phyloP scores from a whole-genome alignment of 2,888 invertebrate species.

The Papilio protenor region DNA sequence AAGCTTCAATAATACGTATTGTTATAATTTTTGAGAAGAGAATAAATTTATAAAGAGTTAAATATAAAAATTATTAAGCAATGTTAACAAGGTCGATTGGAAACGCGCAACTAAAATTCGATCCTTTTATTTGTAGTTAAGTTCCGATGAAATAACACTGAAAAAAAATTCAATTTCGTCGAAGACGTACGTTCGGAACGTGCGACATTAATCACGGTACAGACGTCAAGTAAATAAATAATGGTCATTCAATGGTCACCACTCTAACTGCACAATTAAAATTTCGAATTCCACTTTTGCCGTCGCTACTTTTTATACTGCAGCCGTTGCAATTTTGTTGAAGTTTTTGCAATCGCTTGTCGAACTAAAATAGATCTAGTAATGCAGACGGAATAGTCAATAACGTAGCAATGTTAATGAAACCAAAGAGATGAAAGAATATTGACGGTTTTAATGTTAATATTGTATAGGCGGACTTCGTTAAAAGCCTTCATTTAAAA shows the following conservation, averaged over 20 bases:
- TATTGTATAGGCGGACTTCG: slow-evolving; percentile 15
- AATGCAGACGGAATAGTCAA: slow-evolving; percentile 34
- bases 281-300: slow-evolving; percentile 65
- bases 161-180: slow-evolving; percentile 45
- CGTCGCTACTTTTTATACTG: slow-evolving; percentile 55
- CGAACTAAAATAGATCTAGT: slow-evolving; percentile 63
- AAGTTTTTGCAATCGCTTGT: slow-evolving; percentile 57
- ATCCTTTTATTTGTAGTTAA: slow-evolving; percentile 35
- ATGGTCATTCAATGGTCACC: slow-evolving; percentile 45
- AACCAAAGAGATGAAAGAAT: slow-evolving; percentile 3
- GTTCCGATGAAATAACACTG: slow-evolving; percentile 32
- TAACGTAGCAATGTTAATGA: slow-evolving; percentile 40
- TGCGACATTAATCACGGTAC: slow-evolving; percentile 56
- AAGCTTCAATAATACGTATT: too few relatives aligned
- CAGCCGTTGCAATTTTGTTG: slow-evolving; percentile 55
- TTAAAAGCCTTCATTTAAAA: slow-evolving; percentile 21
- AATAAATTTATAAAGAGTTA: not conserved
- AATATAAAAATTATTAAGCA: slow-evolving; percentile 25
- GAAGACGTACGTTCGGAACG: slow-evolving; percentile 52
- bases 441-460: slow-evolving; percentile 24
- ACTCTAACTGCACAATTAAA: slow-evolving; percentile 57
- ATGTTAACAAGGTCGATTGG: slow-evolving; percentile 33
- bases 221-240: slow-evolving; percentile 50
- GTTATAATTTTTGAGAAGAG: too few relatives aligned
- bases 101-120: slow-evolving; percentile 29